These are phyloP conservation scores for Xanthorhoe designata DNA, from an alignment of 2,888 invertebrate species.

Conservation along the genomic window DNA sequence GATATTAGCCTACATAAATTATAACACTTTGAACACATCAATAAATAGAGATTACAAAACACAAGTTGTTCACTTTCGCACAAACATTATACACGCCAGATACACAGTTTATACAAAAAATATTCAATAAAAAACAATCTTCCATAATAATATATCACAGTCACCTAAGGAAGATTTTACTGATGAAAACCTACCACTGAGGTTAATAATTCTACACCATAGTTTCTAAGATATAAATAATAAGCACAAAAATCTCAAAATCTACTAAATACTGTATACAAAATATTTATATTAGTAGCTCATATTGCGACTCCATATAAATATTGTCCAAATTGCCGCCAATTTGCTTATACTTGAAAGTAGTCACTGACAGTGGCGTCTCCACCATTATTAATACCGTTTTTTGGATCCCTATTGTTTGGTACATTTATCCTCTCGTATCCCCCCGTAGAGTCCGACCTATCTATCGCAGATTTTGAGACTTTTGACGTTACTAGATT, in stretches of 20 bases:
- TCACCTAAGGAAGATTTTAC: conserved; percentile 80
- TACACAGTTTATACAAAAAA: conserved; percentile 45
- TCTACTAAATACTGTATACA: conserved; percentile 57
- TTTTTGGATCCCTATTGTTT: conserved; percentile 64
- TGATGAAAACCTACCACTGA: conserved; percentile 67
- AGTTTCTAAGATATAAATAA: conserved; percentile 64
- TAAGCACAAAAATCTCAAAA: conserved; percentile 70
- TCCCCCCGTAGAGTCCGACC: conserved; percentile 75
- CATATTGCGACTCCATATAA: conserved; percentile 30
- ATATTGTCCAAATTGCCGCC: conserved; percentile 32
- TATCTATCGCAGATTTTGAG: conserved; percentile 58
- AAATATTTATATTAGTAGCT: conserved; percentile 59
- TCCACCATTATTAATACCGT: conserved; percentile 76
- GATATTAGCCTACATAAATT: conserved; percentile 50
- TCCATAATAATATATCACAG: conserved; percentile 77
- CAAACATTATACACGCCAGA: conserved; percentile 32
- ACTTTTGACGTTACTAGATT: no score
- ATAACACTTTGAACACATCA: conserved; percentile 62
- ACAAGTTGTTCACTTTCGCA: conserved; percentile 44
- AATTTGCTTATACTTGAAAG: conserved; percentile 73
- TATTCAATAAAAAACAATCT: conserved; percentile 62
- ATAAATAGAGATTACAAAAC: conserved; percentile 64
- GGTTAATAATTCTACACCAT: conserved; percentile 64
- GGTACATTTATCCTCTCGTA: conserved; percentile 77
- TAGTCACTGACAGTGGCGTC: conserved; percentile 77